Percentiles rank a stretch among this genome's conserved stretches.
Evolutionary conservation across 2,888 invertebrate species (phyloP).

Genomic region (Acanthosepion lycidas): DNA sequence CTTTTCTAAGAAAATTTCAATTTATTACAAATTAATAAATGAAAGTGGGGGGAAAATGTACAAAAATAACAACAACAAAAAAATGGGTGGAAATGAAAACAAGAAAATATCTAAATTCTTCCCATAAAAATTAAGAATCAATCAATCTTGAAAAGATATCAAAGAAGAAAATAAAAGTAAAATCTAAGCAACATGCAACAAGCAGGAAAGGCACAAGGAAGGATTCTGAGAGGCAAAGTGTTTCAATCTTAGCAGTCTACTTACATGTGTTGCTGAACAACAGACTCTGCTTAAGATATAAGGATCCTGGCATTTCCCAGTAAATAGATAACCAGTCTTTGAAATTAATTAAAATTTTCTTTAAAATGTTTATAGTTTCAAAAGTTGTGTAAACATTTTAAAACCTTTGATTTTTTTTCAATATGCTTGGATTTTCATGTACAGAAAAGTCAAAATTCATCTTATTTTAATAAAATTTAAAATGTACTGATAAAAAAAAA

Average conservation of each 20-base stretch:
- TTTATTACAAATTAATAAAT: background rate
- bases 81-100: background rate
- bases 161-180: background rate
- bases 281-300: background rate
- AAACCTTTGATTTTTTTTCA: background rate
- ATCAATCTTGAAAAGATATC: background rate
- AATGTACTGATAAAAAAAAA: background rate
- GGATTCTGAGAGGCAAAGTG: background rate
- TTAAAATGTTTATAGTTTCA: background rate
- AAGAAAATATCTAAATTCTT: background rate
- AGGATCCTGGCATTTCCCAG: background rate
- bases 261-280: background rate
- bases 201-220: too few relatives aligned
- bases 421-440: constrained; percentile 33
- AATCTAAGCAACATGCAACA: background rate
- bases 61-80: background rate
- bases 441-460: background rate
- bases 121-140: background rate
- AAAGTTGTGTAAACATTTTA: background rate
- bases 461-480: background rate
- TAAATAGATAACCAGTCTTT: too few relatives aligned
- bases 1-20: too few relatives aligned
- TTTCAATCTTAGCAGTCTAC: background rate
- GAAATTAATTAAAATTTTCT: too few relatives aligned
- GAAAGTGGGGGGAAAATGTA: background rate